Evolutionary conservation across 30 jellyfish, hydroid and myxozoan genomes (phyloP), one percentile per base, ranked within the genome.

Genomic region (Turritopsis dohrnii): DNA sequence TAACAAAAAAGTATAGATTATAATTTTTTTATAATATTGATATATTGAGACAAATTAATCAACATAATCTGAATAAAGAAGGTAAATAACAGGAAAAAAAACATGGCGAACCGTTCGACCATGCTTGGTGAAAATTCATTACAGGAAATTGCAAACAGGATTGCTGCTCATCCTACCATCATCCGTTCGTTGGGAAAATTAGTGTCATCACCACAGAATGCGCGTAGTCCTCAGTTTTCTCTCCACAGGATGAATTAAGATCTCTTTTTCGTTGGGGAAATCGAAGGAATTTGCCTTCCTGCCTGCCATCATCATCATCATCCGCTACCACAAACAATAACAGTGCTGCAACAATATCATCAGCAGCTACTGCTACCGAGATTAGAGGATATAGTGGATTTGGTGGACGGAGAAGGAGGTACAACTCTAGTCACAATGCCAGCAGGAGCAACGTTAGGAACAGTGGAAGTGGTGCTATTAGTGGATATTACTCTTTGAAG

Each of bases 401-500:
- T 41, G 60, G 16, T 69, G 19, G 77, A 19, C 31, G 77, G 30
- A 69, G 77, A 69, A 27, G 30, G 30, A 69, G 30, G 28, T n/a
- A 23, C 19, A 69, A 69, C 30, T n/a, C 31, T 18, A 60, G 21
- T 60, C 0, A 23, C 21, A 21, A 23, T 69, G 77, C 31, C 28
- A 27, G 23, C 31, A 69, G 77, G 30, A 0, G 77, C 28, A 69
- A 23, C 9, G 8, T 27, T 16, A 23, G 77, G 9, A n/a, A 17
- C 22, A 23, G 77, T 69, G 30, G 77, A 23, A 23, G 31, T n/a
- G 77, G 28, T 69, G 30, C 19, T n/a, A 27, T 0, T 9, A 27
- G 31, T 69, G 77, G 77, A 23, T 21, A 69, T 69, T 69, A 69
- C 77, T 69, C 30, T 69, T 69, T 69, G 77, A 69, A 69, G 30